Conservation (phyloP, 2,888 invertebrate species). For the Lepidocyrtoides sp. region DNA sequence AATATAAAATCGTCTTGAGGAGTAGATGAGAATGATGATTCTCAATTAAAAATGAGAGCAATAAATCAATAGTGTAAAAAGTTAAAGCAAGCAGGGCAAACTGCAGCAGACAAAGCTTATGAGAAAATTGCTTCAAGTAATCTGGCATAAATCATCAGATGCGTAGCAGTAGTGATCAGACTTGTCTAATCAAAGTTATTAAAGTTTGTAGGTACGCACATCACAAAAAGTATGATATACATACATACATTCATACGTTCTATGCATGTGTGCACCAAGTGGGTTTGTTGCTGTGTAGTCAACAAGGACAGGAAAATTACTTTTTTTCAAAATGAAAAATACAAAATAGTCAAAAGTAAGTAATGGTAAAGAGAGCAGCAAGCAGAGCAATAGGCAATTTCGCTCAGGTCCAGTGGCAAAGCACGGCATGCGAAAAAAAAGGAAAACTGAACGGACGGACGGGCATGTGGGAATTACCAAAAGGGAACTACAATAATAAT, state of each 20-base stretch:
- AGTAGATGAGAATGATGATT: slow-evolving; percentile 21
- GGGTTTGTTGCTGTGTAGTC: not conserved
- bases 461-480: slow-evolving; percentile 37
- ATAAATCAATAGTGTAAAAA: slow-evolving; percentile 57
- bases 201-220: slow-evolving; percentile 28
- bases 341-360: slow-evolving; percentile 5
- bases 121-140: slow-evolving; percentile 62
- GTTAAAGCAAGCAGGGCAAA: not conserved
- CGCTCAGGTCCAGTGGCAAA: slow-evolving; percentile 54
- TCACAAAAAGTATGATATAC: not conserved
- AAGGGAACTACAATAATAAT: not conserved
- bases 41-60: slow-evolving; percentile 56
- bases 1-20: not conserved
- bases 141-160: slow-evolving; percentile 61
- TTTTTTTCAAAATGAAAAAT: slow-evolving; percentile 29
- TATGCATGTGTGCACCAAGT: not conserved
- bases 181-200: slow-evolving; percentile 67
- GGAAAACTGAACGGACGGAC: not conserved
- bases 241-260: not conserved
- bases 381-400: not conserved
- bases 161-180: slow-evolving; percentile 25
- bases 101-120: slow-evolving; percentile 7
- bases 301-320: slow-evolving; percentile 55
- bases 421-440: slow-evolving; percentile 39
- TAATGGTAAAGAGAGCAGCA: slow-evolving; percentile 45